These are phyloP conservation scores for Gobio gobio DNA, from an alignment of 2,113 vertebrate genomes.

Conservation along the genomic window DNA sequence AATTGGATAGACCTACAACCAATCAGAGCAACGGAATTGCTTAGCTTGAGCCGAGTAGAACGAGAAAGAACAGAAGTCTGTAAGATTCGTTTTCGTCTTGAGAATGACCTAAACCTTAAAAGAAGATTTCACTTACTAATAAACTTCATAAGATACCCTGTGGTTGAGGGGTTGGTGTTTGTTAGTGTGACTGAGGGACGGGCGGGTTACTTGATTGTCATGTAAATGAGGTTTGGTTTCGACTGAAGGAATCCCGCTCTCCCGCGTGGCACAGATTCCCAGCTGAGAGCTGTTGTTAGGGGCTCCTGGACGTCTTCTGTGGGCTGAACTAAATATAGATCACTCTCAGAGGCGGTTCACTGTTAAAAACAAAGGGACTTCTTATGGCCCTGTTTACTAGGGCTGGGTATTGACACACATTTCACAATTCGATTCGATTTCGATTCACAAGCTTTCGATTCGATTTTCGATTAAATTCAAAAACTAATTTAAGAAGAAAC, in stretches of 20 bases:
- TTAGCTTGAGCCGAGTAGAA: neutral
- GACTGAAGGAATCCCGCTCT: conserved; percentile 44
- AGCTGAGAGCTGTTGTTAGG: neutral
- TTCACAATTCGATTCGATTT: too few species aligned
- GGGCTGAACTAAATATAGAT: conserved; percentile 38
- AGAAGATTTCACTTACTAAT: neutral
- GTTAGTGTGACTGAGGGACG: neutral
- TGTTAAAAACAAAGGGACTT: neutral
- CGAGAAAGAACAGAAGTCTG: neutral
- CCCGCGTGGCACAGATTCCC: conserved; percentile 8
- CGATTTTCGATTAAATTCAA: too few species aligned
- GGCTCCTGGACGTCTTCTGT: neutral
- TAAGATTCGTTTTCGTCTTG: neutral
- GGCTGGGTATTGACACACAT: too few species aligned
- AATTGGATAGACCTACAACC: too few species aligned
- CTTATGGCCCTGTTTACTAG: neutral
- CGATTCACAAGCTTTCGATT: too few species aligned
- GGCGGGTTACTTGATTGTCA: neutral
- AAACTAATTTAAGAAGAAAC: too few species aligned
- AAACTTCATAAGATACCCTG: neutral
- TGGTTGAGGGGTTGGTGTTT: too few species aligned
- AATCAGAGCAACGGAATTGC: too few species aligned
- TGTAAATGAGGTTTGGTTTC: neutral
- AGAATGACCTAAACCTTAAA: neutral
- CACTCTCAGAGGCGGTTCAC: neutral